phyloP scores from a whole-genome alignment of 2,797 vertebrate species.

The Phrynocephalus guinanensis region DNA sequence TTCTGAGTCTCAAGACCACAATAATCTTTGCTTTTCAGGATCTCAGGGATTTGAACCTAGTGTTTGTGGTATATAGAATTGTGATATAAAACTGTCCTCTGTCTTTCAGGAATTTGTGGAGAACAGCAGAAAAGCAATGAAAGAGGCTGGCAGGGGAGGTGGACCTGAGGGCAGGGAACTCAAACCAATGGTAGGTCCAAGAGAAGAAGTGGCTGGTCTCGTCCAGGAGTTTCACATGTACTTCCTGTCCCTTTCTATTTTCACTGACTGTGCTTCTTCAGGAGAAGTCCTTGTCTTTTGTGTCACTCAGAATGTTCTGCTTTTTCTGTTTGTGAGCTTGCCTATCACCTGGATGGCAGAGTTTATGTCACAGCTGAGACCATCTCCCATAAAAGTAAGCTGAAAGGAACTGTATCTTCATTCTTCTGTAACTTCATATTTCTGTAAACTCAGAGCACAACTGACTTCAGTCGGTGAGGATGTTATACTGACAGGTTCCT shows the following conservation, averaged over 20 bases:
- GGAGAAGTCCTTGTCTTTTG: slow-evolving; percentile 88
- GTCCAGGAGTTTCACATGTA: slow-evolving; percentile 93
- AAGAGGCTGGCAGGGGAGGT: slow-evolving; percentile 85
- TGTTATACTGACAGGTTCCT: slow-evolving; percentile 17
- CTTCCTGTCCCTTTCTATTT: slow-evolving; percentile 91
- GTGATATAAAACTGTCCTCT: slow-evolving; percentile 24
- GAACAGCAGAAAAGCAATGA: slow-evolving; percentile 91
- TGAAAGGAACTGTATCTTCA: slow-evolving; percentile 79
- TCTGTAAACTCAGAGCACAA: slow-evolving; percentile 13
- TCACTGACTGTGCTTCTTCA: slow-evolving; percentile 92
- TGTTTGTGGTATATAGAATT: slow-evolving; percentile 8
- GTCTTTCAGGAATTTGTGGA: slow-evolving; percentile 94
- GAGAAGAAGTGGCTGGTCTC: slow-evolving; percentile 84
- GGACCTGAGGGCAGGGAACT: slow-evolving; percentile 89
- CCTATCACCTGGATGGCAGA: slow-evolving; percentile 94
- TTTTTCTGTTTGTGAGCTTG: slow-evolving; percentile 94
- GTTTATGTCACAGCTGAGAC: slow-evolving; percentile 87
- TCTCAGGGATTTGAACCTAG: background rate
- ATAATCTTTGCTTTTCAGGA: background rate
- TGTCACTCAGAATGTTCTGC: slow-evolving; percentile 91
- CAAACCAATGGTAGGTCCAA: slow-evolving; percentile 98
- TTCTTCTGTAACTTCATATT: slow-evolving; percentile 33
- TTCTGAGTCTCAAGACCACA: background rate
- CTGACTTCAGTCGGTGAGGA: slow-evolving; percentile 55
- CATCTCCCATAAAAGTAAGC: slow-evolving; percentile 83